A percentile compares a stretch with the other conserved stretches of the same genome.
Conservation (phyloP, 2,888 invertebrate genomes). For the Aleiodes testaceus region DNA sequence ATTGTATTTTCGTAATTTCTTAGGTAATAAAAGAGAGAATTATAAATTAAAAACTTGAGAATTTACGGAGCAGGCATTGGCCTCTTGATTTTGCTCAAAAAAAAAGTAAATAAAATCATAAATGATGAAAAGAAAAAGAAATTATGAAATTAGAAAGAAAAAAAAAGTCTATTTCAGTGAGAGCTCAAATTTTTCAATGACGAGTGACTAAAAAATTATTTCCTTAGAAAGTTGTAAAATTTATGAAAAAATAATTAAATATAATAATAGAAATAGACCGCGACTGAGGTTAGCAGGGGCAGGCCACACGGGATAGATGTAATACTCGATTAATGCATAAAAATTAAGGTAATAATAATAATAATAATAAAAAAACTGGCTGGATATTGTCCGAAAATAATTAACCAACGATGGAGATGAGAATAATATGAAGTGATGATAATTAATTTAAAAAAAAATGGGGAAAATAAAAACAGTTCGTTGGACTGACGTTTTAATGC, state of each 20-base stretch:
- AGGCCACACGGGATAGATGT: constrained; percentile 71
- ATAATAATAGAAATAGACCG: constrained; percentile 41
- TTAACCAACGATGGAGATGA: constrained; percentile 50
- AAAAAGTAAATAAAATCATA: constrained; percentile 21
- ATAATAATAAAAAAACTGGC: constrained; percentile 40
- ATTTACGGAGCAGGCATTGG: too few relatives aligned
- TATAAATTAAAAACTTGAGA: not conserved
- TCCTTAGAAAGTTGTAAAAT: not conserved
- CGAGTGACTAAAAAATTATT: not conserved
- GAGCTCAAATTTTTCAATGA: too few relatives aligned
- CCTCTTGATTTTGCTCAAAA: too few relatives aligned
- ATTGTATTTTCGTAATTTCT: constrained; percentile 16
- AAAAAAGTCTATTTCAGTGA: not conserved
- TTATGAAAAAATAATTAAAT: constrained; percentile 9
- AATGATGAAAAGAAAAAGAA: not conserved
- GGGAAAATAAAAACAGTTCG: constrained; percentile 57
- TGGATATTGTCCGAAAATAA: constrained; percentile 54
- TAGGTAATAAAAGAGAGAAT: not conserved
- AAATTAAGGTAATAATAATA: constrained; percentile 55
- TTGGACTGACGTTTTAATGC: constrained; percentile 67
- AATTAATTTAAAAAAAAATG: constrained; percentile 31
- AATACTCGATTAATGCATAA: constrained; percentile 69
- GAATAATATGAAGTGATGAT: constrained; percentile 12
- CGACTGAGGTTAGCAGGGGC: constrained; percentile 70
- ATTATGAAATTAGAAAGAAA: not conserved